Percentiles rank a stretch among this genome's conserved stretches.
Conservation (phyloP, 2,888 invertebrate species). For the Myathropa florea region DNA sequence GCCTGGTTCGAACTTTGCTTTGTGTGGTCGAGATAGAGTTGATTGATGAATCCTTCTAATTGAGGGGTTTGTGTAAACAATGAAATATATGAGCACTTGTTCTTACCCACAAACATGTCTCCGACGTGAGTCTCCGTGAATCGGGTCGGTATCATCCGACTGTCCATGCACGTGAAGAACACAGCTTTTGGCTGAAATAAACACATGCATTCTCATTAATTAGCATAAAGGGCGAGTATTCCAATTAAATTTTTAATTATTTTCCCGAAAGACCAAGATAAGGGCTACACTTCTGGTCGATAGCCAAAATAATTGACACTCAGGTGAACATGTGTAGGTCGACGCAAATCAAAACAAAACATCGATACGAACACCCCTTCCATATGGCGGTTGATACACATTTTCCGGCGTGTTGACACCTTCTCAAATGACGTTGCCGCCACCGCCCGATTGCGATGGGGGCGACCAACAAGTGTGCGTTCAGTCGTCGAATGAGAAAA, state of each 20-base stretch:
- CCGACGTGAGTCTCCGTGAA: conserved; percentile 97
- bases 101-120: conserved; percentile 97
- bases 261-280: neutral
- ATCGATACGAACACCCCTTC: neutral
- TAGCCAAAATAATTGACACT: conserved; percentile 29
- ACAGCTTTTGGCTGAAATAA: conserved; percentile 94
- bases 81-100: conserved; percentile 15
- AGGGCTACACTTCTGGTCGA: conserved; percentile 28
- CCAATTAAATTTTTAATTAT: conserved; percentile 3
- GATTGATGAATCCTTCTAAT: conserved; percentile 21
- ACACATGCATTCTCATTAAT: conserved; percentile 39
- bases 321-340: neutral
- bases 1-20: conserved; percentile 14
- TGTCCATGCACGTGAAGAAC: conserved; percentile 99
- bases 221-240: conserved; percentile 66
- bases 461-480: neutral
- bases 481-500: neutral
- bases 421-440: conserved; percentile 4
- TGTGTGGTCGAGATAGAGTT: conserved; percentile 7
- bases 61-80: neutral
- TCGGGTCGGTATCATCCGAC: conserved; percentile 96
- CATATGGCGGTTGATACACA: neutral
- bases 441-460: neutral
- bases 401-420: conserved; percentile 1
- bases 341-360: neutral